phyloP scores from a whole-genome alignment of 2,888 invertebrate species.

The Epinotia nisella region DNA sequence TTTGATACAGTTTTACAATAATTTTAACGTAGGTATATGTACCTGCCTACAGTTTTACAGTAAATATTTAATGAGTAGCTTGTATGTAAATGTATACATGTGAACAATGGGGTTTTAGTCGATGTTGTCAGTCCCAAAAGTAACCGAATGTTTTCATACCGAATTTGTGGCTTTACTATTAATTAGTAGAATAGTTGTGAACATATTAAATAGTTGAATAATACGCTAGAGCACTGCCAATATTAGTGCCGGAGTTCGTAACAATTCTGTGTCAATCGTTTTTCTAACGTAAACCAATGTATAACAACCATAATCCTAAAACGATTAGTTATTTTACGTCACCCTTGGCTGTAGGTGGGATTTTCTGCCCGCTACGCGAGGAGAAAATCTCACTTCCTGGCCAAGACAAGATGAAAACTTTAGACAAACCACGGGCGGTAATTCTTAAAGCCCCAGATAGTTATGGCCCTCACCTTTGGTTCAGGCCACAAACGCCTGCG shows the following conservation, averaged over 20 bases:
- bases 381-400: too few species aligned
- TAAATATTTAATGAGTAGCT: constrained; percentile 21
- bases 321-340: neutral
- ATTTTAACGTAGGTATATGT: constrained; percentile 53
- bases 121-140: constrained; percentile 5
- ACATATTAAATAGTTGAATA: neutral
- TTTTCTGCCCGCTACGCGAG: too few species aligned
- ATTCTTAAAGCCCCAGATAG: too few species aligned
- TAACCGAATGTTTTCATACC: constrained; percentile 3
- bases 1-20: constrained; percentile 69
- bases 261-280: neutral
- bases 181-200: neutral
- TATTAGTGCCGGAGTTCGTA: constrained; percentile 1
- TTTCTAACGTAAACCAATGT: constrained; percentile 6
- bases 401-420: too few species aligned
- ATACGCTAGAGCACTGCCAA: constrained; percentile 28
- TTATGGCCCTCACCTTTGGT: too few species aligned
- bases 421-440: too few species aligned
- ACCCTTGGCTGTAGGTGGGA: too few species aligned
- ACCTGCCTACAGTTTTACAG: constrained; percentile 18
- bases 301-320: constrained; percentile 7
- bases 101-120: constrained; percentile 12
- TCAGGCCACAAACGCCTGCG: too few species aligned
- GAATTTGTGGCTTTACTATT: neutral
- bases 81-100: constrained; percentile 21